Conservation (phyloP, 2,113 vertebrate species). For the Chroicocephalus ridibundus region DNA sequence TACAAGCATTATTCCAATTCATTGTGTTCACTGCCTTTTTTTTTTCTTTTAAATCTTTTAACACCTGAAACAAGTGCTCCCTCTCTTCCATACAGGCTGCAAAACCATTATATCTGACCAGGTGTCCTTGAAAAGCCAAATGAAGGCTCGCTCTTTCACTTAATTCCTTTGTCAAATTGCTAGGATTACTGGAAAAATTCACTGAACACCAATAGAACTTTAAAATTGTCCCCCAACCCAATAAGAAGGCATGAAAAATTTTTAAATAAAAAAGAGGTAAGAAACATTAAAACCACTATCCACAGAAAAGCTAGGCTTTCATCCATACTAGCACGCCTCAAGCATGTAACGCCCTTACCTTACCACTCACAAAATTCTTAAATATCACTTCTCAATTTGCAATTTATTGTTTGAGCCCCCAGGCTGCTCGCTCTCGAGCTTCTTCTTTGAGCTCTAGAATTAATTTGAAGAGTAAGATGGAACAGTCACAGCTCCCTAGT, state of each 20-base stretch:
- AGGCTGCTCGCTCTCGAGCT: not conserved
- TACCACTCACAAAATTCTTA: not conserved
- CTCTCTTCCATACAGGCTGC: not conserved
- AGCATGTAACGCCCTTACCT: not conserved
- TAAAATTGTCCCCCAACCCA: not conserved
- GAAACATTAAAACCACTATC: not conserved
- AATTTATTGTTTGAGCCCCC: not conserved
- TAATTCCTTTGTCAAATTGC: not conserved
- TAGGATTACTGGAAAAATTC: not conserved
- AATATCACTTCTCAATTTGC: not conserved
- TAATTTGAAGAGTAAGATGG: not conserved
- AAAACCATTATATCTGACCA: not conserved
- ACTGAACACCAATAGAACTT: not conserved
- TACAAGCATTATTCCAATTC: not conserved
- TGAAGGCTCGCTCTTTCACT: not conserved
- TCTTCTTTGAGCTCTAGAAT: not conserved
- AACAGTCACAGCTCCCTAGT: not conserved
- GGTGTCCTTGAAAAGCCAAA: not conserved
- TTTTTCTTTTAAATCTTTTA: not conserved
- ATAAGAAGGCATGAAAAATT: not conserved
- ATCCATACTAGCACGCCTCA: not conserved
- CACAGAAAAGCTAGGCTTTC: not conserved
- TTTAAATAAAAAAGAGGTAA: not conserved
- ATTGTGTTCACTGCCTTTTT: accelerated
- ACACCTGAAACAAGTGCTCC: not conserved